Evolutionary conservation across 2,888 invertebrate species (phyloP).

Genomic region (Brachycybe producta): DNA sequence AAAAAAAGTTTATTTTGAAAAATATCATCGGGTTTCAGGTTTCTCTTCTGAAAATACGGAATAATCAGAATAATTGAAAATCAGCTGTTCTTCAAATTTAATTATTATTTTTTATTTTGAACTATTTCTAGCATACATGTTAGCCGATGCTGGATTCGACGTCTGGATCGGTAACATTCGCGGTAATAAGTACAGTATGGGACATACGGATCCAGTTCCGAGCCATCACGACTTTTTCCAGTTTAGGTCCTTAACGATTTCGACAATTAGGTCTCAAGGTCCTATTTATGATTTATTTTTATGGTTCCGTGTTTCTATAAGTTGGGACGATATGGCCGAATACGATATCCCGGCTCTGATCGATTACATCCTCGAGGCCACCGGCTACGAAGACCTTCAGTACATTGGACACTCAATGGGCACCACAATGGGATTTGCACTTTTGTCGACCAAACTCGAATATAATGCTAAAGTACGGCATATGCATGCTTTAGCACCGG

Average conservation of each 20-base stretch:
- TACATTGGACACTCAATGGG: constrained; percentile 91
- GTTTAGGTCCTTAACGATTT: constrained; percentile 22
- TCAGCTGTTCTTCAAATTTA: too few relatives aligned
- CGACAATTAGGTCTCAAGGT: too few relatives aligned
- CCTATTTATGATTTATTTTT: background rate
- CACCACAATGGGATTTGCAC: constrained; percentile 41
- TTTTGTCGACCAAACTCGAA: constrained; percentile 22
- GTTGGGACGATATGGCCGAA: constrained; percentile 38
- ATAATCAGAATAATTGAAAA: too few relatives aligned
- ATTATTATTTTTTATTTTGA: background rate
- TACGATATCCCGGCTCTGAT: constrained; percentile 77
- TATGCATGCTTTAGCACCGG: background rate
- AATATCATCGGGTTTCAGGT: too few relatives aligned
- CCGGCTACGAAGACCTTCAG: constrained; percentile 46
- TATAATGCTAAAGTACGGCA: constrained; percentile 18
- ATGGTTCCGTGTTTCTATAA: too few relatives aligned
- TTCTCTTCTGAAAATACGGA: too few relatives aligned
- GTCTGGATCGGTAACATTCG: constrained; percentile 36
- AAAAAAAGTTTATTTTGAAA: too few relatives aligned
- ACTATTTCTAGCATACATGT: constrained; percentile 26
- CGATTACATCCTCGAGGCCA: constrained; percentile 49
- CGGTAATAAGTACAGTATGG: constrained; percentile 33
- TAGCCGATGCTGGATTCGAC: constrained; percentile 35
- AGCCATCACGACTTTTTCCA: constrained; percentile 30
- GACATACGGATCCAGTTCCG: constrained; percentile 27